Percentiles rank a stretch among this genome's conserved stretches.
phyloP scores from a whole-genome alignment of 2,797 vertebrate species.

The Nothura maculosa region DNA sequence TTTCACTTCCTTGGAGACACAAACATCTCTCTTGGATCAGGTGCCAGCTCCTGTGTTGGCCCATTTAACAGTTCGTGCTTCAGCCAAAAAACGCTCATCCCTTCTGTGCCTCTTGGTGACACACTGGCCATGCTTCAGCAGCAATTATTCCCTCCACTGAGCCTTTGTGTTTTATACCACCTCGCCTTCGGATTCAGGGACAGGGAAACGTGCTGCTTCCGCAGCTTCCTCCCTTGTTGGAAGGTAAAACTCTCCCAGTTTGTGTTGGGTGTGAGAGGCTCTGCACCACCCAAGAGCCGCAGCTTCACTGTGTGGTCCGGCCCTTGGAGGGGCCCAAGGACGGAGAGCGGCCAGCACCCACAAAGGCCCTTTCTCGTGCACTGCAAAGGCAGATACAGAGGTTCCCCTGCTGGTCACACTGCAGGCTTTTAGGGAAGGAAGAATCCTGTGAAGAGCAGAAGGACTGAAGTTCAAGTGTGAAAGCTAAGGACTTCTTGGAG shows the following conservation, averaged over 20 bases:
- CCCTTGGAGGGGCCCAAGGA: neutral
- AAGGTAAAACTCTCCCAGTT: neutral
- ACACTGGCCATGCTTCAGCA: neutral
- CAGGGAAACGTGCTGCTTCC: neutral
- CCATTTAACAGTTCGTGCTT: neutral
- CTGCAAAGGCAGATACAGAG: neutral
- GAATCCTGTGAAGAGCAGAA: neutral
- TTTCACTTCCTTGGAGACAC: neutral
- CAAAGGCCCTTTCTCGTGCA: neutral
- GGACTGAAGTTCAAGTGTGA: neutral
- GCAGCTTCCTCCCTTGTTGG: neutral
- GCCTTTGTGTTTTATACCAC: neutral
- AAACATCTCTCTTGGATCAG: neutral
- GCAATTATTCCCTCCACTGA: neutral
- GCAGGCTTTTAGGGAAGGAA: neutral
- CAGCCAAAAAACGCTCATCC: neutral
- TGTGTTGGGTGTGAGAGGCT: neutral
- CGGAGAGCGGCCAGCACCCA: neutral
- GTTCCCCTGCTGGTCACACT: neutral
- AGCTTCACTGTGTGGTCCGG: neutral
- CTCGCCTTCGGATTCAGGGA: neutral
- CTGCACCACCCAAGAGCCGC: neutral
- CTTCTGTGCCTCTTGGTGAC: neutral
- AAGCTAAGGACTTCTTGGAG: neutral
- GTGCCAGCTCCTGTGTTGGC: neutral